These are phyloP conservation scores for Drosophila murphyi DNA, from an alignment of 1,140 invertebrate species.

Conservation along the genomic window DNA sequence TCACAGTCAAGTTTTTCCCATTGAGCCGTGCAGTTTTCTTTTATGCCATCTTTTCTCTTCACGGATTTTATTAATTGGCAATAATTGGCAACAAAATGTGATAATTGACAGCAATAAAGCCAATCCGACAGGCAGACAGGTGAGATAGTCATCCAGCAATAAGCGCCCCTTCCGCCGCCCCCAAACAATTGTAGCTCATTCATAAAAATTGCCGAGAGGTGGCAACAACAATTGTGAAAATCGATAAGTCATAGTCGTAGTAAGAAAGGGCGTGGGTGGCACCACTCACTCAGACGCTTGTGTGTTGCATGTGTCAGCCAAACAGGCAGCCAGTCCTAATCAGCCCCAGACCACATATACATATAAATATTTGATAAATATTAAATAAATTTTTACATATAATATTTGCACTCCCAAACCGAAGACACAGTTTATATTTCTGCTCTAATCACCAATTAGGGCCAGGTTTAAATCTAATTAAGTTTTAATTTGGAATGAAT, in stretches of 20 bases:
- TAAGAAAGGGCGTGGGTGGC: slow-evolving; percentile 15
- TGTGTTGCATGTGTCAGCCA: slow-evolving; percentile 1
- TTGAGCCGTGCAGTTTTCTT: slow-evolving; percentile 37
- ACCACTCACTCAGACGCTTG: background rate
- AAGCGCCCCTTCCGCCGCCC: background rate
- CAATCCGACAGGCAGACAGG: slow-evolving; percentile 31
- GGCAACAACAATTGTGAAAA: slow-evolving; percentile 35
- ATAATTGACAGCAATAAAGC: slow-evolving; percentile 28
- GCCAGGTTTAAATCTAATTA: too few relatives aligned
- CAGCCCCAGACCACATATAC: background rate
- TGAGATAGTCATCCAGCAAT: slow-evolving; percentile 2
- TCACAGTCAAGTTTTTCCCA: slow-evolving; percentile 54
- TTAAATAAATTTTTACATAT: background rate
- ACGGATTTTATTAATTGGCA: slow-evolving; percentile 40
- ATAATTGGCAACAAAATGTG: slow-evolving; percentile 57
- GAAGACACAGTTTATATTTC: background rate
- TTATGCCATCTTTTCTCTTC: slow-evolving; percentile 17
- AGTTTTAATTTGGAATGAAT: too few relatives aligned
- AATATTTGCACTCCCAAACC: background rate
- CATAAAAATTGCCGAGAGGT: slow-evolving; percentile 13
- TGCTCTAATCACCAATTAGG: background rate
- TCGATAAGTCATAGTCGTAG: slow-evolving; percentile 44
- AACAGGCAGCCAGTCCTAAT: background rate
- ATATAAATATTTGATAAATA: background rate
- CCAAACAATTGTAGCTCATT: slow-evolving; percentile 11